Evolutionary conservation across 2,113 vertebrate species (phyloP), one percentile per base, ranked within the genome.

Genomic region (Trinectes maculatus): DNA sequence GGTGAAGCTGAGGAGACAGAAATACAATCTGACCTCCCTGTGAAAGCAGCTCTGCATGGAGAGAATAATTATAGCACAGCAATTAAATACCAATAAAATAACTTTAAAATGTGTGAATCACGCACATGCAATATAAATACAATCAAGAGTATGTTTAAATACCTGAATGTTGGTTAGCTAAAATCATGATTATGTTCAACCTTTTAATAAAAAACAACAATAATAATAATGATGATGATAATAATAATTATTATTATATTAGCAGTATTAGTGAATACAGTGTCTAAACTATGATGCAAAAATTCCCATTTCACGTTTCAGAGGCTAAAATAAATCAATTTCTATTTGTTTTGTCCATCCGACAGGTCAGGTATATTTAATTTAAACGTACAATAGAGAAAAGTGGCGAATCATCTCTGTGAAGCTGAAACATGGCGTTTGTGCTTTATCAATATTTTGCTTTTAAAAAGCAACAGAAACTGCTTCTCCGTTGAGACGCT

Each of bases 381-480:
- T n/a, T n/a, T n/a, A n/a, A n/a, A n/a, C n/a, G n/a, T n/a, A n/a
- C n/a, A n/a, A n/a, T n/a, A n/a, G n/a, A n/a, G n/a, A n/a, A n/a
- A n/a, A 33, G 19, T 8, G 19, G 16, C 1, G 26, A 1, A 47
- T 47, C 24, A 31, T 8, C 4, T 31, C 8, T 57, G 12, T 48
- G 28, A 62, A 26, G 19, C 47, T 49, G 11, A 57, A 61, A 51
- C 15, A 16, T 16, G 5, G 3, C 6, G 11, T 40, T 40, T 13
- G 28, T 18, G 39, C 36, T 66, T 28, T 26, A 22, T 66, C 28
- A n/a, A 2, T 15, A 3, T 26, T 12, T 46, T 15, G 33, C 19
- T 18, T 63, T 55, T 25, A 55, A 74, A 64, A 74, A 64, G 10
- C 46, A 58, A 36, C 34, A 55, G 34, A 24, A 44, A 31, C 5